These are phyloP conservation scores for Numida meleagris DNA, from an alignment of 2,113 vertebrate genomes.

Conservation along the genomic window DNA sequence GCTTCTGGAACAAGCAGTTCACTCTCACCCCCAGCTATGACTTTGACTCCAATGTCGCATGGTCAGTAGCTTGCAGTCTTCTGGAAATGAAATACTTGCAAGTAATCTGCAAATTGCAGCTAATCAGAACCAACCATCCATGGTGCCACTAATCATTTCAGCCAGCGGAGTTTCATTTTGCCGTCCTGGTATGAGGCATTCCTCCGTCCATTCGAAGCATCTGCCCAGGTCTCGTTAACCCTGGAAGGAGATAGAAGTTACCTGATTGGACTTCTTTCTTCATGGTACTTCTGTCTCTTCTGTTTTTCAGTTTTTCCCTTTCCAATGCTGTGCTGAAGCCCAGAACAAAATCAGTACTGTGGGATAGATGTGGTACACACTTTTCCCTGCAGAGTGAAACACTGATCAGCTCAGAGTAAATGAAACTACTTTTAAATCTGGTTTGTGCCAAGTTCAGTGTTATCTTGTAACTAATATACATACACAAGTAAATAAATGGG, in stretches of 20 bases:
- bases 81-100: not conserved
- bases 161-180: not conserved
- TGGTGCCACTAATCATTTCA: not conserved
- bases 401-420: not conserved
- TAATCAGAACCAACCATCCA: not conserved
- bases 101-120: not conserved
- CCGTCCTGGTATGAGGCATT: not conserved
- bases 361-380: not conserved
- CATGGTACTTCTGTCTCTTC: not conserved
- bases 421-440: not conserved
- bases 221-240: not conserved
- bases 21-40: not conserved
- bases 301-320: not conserved
- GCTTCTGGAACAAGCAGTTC: not conserved
- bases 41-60: not conserved
- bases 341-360: not conserved
- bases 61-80: not conserved
- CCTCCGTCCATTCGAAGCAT: not conserved
- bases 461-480: not conserved
- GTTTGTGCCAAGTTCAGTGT: not conserved
- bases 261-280: not conserved
- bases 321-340: not conserved
- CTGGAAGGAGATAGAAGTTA: not conserved
- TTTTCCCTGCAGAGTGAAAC: not conserved
- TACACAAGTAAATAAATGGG: rapidly evolving